phyloP scores from a whole-genome alignment of 2,888 invertebrate species.

The Aethes cnicana region DNA sequence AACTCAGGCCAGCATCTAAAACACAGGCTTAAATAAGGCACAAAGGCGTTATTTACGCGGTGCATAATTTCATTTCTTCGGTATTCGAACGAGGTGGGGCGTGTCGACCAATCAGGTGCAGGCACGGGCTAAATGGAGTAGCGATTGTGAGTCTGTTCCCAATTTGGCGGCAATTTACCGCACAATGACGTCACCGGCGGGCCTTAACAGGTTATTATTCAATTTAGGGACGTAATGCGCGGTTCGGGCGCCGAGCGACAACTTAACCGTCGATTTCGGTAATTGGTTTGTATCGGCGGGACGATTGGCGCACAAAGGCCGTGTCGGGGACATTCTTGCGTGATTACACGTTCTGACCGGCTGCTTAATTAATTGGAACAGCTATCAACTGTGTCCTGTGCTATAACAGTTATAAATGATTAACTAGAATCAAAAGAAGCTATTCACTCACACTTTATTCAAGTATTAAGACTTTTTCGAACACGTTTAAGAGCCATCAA shows the following conservation, averaged over 20 bases:
- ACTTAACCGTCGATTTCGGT: conserved; percentile 39
- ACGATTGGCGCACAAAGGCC: conserved; percentile 3
- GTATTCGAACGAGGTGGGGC: conserved; percentile 52
- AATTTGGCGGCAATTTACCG: conserved; percentile 77
- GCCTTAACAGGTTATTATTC: conserved; percentile 76
- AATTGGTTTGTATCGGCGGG: conserved; percentile 36
- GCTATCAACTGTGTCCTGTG: too few species aligned
- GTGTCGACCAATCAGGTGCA: conserved; percentile 77
- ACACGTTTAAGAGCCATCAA: too few species aligned
- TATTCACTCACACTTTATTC: too few species aligned
- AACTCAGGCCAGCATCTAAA: conserved; percentile 1
- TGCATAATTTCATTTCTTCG: conserved; percentile 77
- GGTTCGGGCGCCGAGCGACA: conserved; percentile 58
- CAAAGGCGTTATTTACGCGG: conserved; percentile 60
- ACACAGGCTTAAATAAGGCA: conserved; percentile 57
- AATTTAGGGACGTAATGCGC: conserved; percentile 71
- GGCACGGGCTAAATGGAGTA: conserved; percentile 70
- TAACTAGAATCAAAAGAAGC: too few species aligned
- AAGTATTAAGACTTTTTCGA: too few species aligned
- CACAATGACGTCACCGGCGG: conserved; percentile 65
- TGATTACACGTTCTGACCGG: too few species aligned
- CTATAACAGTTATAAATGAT: too few species aligned
- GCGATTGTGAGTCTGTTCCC: conserved; percentile 68
- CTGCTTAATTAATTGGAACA: too few species aligned
- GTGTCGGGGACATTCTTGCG: too few species aligned